A percentile compares a stretch with the other conserved stretches of the same genome.
phyloP scores from a whole-genome alignment of 2,797 vertebrate species.

The Dicrostonyx torquatus region DNA sequence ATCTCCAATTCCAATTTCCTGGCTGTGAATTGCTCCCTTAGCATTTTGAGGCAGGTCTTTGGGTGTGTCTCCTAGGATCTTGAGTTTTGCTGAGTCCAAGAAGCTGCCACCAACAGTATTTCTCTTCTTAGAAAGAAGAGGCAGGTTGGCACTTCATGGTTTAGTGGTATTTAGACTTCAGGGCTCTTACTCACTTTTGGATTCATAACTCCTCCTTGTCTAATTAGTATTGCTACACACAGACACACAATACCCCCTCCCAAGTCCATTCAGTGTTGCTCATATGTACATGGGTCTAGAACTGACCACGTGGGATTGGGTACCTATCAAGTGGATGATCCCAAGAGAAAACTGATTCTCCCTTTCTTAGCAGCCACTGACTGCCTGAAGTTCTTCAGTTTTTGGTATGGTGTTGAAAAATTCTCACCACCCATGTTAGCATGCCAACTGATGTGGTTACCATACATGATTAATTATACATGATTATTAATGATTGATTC shows the following conservation, averaged over 20 bases:
- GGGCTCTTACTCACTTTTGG: not conserved
- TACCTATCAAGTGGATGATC: too few relatives aligned
- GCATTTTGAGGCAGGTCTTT: not conserved
- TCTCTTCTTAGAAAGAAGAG: not conserved
- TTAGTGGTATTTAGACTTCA: not conserved
- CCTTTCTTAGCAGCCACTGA: not conserved
- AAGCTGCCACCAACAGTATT: not conserved
- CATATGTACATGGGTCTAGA: not conserved
- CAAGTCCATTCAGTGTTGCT: not conserved
- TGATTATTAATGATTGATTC: not conserved
- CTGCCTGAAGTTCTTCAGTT: not conserved
- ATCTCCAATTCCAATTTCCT: not conserved
- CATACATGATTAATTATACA: too few relatives aligned
- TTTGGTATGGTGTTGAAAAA: not conserved
- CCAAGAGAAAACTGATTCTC: not conserved
- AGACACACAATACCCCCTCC: not conserved
- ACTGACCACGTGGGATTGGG: not conserved
- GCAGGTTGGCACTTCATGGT: not conserved
- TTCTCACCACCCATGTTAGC: too few relatives aligned
- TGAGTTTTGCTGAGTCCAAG: not conserved
- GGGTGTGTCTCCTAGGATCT: not conserved
- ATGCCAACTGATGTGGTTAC: not conserved
- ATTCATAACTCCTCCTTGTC: not conserved
- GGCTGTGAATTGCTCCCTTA: not conserved
- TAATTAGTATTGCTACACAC: not conserved